A percentile compares a stretch with the other conserved stretches of the same genome.
Conservation (phyloP, 2,113 vertebrate species). For the Pontoporia blainvillei region DNA sequence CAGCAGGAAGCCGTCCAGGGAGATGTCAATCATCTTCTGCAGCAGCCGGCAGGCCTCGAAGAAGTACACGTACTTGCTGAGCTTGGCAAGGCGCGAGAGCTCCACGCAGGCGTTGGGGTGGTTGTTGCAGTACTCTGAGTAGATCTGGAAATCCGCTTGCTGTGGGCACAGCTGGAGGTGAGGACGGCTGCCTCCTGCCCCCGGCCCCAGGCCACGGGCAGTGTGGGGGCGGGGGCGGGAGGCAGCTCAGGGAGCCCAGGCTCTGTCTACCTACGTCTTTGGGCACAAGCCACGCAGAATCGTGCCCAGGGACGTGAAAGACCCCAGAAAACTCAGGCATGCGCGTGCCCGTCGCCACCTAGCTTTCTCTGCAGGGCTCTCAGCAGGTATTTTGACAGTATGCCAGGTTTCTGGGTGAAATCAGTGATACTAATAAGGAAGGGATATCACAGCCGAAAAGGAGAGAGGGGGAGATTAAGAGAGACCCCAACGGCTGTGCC, state of each 20-base stretch:
- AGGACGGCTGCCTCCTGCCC: background rate
- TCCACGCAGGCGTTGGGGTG: conserved; percentile 94
- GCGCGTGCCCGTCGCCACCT: accelerated
- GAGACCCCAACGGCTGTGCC: background rate
- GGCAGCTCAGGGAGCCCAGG: background rate
- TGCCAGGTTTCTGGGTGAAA: background rate
- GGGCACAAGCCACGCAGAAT: background rate
- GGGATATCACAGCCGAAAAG: background rate
- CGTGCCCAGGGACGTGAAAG: background rate
- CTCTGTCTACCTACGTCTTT: background rate
- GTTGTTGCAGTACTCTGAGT: conserved; percentile 99
- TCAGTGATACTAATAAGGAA: background rate
- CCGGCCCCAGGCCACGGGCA: background rate
- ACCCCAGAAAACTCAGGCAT: background rate
- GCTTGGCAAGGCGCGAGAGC: conserved; percentile 92
- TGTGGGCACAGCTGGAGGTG: conserved; percentile 60
- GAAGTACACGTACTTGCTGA: conserved; percentile 96
- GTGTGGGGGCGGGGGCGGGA: background rate
- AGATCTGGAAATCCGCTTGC: conserved; percentile 98
- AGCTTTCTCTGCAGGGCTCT: background rate
- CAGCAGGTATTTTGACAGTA: background rate
- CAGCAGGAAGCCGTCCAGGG: conserved; percentile 94
- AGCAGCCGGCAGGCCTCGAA: conserved; percentile 96
- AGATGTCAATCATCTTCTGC: conserved; percentile 97
- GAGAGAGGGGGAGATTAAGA: background rate